Evolutionary conservation across 2,888 invertebrate genomes (phyloP), one percentile per base, ranked within the genome.

Genomic region (Drosophila hamatofila): DNA sequence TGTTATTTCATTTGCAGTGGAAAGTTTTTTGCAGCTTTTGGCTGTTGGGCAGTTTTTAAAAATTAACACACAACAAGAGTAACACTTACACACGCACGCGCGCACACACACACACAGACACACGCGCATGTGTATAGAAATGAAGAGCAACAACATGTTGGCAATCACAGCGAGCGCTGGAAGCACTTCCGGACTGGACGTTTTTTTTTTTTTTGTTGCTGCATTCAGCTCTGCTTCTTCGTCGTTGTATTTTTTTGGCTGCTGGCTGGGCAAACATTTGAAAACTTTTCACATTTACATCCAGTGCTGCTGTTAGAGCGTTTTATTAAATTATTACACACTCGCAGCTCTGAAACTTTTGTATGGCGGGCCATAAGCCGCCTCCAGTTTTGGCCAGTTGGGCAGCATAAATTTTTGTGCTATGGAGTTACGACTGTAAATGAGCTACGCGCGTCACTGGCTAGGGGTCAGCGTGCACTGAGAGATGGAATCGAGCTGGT

Each of bases 261-360:
- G 62, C 72, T 78, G 78, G 78, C 75, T 72, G 78, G 30, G 72
- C 68, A 81, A 83, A 88, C 81, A 88, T 88, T 88, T 88, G 79
- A 87, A 87, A 87, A 87, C 72, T 87, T 87, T 87, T 88, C 83
- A 75, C 89, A 88, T 87, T 79, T 87, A 87, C 89, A 87, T 87
- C 79, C 87, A 88, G 79, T 77, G 85, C 72, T 81, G 78, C 83
- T 88, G 85, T 83, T 81, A 74, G 83, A 85, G 81, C 87, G 72
- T 84, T 88, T 87, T 87, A 87, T 87, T 87, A 87, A 87, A 87
- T 87, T 87, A 87, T 87, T 76, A 83, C 82, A 76, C 66, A 70
- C 77, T 62, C 56, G 54, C 70, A 49, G 48, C 46, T 62, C 61
- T 57, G 44, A 42, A 49, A 48, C n/a, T 55, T 46, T 33, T 49